Evolutionary conservation across 1,140 invertebrate genomes (phyloP), one percentile per base, ranked within the genome.

Genomic region (Hycleus phaleratus): DNA sequence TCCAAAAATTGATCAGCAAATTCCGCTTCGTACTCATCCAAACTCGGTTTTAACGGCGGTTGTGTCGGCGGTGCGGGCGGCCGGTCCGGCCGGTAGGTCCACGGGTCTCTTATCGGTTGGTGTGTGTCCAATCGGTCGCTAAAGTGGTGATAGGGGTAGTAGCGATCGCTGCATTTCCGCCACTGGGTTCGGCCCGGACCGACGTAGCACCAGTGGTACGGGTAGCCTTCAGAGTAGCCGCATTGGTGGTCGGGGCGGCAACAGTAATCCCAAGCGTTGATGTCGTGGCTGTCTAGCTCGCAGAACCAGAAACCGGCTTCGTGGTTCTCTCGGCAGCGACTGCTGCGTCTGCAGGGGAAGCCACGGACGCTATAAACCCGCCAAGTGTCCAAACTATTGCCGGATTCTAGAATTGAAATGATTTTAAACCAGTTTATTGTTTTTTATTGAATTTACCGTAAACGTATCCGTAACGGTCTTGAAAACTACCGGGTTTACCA

Each of bases 131-230:
- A 58, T 26, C 56, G 55, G 57, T 58, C 62, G 44, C 45, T 46
- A 38, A 46, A 59, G 58, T 55, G 71, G 32, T 67, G 62, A 64
- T 80, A 79, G 0, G 88, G 87, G 65, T 81, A 88, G 68, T 91
- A 90, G 38, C 82, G 80, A 59, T 91, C 88, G 65, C 84, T 90
- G 68, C 88, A 91, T 18, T 88, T 88, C 24, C 89, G 77, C 88
- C 88, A 91, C 75, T 91, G 88, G 42, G 89, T 85, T 7, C 77
- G 73, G 1, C 74, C 74, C 7, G 81, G 77, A 45, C 88, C 88
- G 3, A 91, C 88, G 71, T 87, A 87, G 68, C 88, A 90, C 87
- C 87, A 90, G 49, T 85, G 85, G 71, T 89, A 88, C 56, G 79
- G 76, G 64, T 83, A 87, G 52, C 87, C 88, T 67, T 85, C 80